Evolutionary conservation across 2,888 invertebrate species (phyloP), one percentile per base, ranked within the genome.

Genomic region (Ormia ochracea): DNA sequence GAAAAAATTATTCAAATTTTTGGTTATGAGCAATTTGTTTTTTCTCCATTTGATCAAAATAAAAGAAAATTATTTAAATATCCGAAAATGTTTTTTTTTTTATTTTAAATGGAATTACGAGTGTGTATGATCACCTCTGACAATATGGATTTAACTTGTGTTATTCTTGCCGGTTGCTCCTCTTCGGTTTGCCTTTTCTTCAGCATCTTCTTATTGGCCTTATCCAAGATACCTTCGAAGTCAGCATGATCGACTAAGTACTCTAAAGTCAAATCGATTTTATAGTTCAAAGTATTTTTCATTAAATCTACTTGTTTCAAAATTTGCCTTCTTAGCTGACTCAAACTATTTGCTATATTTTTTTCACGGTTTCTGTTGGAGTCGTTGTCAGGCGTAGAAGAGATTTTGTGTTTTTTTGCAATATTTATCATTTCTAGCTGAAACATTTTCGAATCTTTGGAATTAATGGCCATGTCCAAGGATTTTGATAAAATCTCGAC

Each of bases 401-500:
- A 23, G 19, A 72, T 56, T 75, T 83, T 72, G 10, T 81, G n/a
- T 31, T 81, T 74, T 82, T 52, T 83, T 21, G 54, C 43, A 17
- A 76, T 76, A 28, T 56, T 26, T 12, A 65, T 83, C 21, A 88
- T 78, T 63, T 87, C 86, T 21, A 82, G 68, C 1, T 82, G 82
- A 69, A 87, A 88, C 9, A 85, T 84, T 1, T 83, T 78, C 0
- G 81, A 77, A 43, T 85, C 84, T 50, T 87, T 85, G 1, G 83
- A 70, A 10, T 83, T 82, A 2, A 84, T 83, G 1, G 88, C 84
- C 45, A 88, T 83, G 59, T 89, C 89, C 82, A 90, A 83, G 2
- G 87, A 86, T 52, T 84, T 85, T 2, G 83, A 83, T 2, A 90
- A 83, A 21, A 89, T 87, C 7, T 84, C 83, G n/a, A 90, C 77